Evolutionary conservation across 2,888 invertebrate species (phyloP), one percentile per base, ranked within the genome.

Genomic region (Oxyscelio sp.): DNA sequence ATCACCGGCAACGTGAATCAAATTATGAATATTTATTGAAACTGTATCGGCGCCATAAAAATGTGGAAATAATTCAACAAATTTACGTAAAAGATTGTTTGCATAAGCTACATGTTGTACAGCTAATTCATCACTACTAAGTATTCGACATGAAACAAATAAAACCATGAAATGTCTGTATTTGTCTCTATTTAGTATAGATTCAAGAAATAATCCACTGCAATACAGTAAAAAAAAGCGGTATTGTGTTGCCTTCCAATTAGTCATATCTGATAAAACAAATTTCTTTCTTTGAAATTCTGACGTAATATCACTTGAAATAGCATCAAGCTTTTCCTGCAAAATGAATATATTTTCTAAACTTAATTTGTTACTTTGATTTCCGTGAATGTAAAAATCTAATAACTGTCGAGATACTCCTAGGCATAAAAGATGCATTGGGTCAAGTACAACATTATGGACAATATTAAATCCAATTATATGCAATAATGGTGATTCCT

Each of bases 141-240:
- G 45, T 43, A 61, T 50, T 22, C 61, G 56, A 34, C 59, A 73
- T 5, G 73, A 40, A 19, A 45, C 48, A 21, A 78, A 43, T n/a
- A n/a, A n/a, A n/a, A n/a, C n/a, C 52, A 78, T 68, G 27, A 78
- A 78, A 48, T 78, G 78, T 56, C 38, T 38, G 31, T 63, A 78
- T 15, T 40, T 22, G 8, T 70, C 54, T 21, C 4, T 13, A 45
- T 19, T 9, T 48, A 78, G 40, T 21, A 68, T 21, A 0, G 31
- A 15, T 22, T 50, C 50, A 21, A 50, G 50, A 50, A 50, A 50
- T 2, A 50, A 50, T 59, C 59, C 17, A 24, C 52, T 56, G 1
- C 52, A 45, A 22, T 65, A 74, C 11, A 61, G n/a, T n/a, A n/a
- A 45, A 61, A 48, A 11, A 45, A 75, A n/a, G 1, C 74, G 58